Evolutionary conservation across 2,113 vertebrate species (phyloP), one percentile per base, ranked within the genome.

Genomic region (Sinocyclocheilus anshuiensis): DNA sequence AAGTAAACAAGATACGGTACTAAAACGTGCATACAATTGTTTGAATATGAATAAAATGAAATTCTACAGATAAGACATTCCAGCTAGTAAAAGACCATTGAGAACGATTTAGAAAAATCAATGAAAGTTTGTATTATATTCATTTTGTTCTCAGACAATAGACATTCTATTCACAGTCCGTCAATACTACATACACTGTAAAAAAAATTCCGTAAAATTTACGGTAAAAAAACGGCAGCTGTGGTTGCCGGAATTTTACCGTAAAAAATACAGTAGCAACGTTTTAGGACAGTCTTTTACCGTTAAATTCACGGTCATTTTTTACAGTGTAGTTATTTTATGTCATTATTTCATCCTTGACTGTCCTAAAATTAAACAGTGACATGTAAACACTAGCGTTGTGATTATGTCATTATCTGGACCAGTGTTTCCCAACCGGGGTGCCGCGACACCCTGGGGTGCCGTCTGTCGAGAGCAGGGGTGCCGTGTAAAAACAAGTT

Each of bases 331-430:
- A 42, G 15, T 10, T 55, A 33, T 33, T 55, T 77, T 29, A 29
- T 26, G 16, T 20, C 7, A 77, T 77, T 29, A 77, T 26, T 24
- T 69, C 24, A 69, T 69, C 16, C 26, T 7, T 53, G 63, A 69
- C 8, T 0, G 20, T 4, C 4, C 24, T 18, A 24, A 50, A 81
- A 50, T 33, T 67, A 29, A 81, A 81, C n/a, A 12, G 63, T 6
- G 61, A 67, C 24, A 69, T 69, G 45, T 69, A 53, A 82, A 29
- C 42, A 50, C 20, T 80, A 63, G 78, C 78, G 6, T 80, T 79
- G 77, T 39, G 77, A 79, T 59, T 63, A 80, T 80, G 76, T 53
- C 42, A 42, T 42, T 77, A 77, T 55, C 57, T 63, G 57, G 57
- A 42, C 20, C 57, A 29, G n/a, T n/a, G n/a, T n/a, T n/a, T n/a